Base-by-base conservation (phyloP, 2,797 vertebrate genomes). In the Scarus forsteni region DNA sequence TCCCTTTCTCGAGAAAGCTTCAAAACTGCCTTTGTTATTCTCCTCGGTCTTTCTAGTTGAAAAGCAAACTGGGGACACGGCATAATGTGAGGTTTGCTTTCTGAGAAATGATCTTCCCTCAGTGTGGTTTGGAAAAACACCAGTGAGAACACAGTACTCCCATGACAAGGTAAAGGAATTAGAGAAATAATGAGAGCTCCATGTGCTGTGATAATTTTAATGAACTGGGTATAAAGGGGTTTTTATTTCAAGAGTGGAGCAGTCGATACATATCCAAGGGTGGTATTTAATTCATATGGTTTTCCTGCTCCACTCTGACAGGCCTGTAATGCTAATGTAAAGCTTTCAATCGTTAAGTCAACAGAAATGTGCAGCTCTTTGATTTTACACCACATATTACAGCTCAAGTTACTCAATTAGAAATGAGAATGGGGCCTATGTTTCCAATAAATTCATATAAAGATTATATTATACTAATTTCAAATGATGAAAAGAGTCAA, bases 191-290 rank as follows among this genome's bases (percentile, higher is more conserved):
- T 78, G 62, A 80, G 61, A 48, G 60, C 66, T 76, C 53, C 78
- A 68, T 78, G 77, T 74, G 75, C 65, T 75, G 77, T 67, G 60
- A 60, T 81, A 58, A 75, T 68, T 88, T 84, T 83, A 87, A 83
- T 86, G 67, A 85, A 83, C 64, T 79, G 68, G 35, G 59, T 42
- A 54, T 65, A 73, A 78, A 77, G 36, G n/a, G 60, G 40, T 11
- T 70, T 73, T 85, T 68, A 71, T 72, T 77, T 49, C 57, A 69
- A 42, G 6, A 53, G 36, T 67, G 52, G 68, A 61, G 16, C 34
- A 53, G 55, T 60, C 11, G 7, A 58, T 53, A 64, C 45, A 60
- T 36, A 70, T 61, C 48, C 34, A 58, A 69, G 56, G 16, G 10
- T 72, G 60, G 70, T 55, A 50, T 60, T 14, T 42, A n/a, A 70